Evolutionary conservation across 2,113 vertebrate genomes (phyloP).

Genomic region (Scomber scombrus): DNA sequence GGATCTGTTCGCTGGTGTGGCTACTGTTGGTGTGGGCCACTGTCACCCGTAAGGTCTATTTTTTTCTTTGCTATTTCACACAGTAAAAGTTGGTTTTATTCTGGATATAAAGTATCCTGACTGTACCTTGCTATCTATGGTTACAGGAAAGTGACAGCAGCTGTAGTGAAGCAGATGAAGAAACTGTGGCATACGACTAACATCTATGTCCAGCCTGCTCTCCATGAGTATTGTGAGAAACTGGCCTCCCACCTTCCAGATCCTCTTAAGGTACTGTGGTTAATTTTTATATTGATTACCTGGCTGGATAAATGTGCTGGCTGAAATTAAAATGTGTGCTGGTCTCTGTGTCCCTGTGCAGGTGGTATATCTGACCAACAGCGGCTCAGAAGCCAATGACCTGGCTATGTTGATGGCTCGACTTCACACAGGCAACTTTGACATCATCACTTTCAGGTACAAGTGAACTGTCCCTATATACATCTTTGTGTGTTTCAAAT

Average conservation of each 20-base stretch:
- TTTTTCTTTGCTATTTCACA: not conserved
- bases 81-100: too few species aligned
- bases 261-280: conserved; percentile 90
- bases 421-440: conserved; percentile 87
- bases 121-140: not conserved
- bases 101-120: not conserved
- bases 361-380: conserved; percentile 94
- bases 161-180: conserved; percentile 87
- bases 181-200: conserved; percentile 91
- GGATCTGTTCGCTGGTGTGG: conserved; percentile 94
- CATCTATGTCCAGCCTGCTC: conserved; percentile 87
- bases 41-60: conserved; percentile 92
- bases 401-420: conserved; percentile 94
- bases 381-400: conserved; percentile 96
- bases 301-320: not conserved
- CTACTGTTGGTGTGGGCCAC: conserved; percentile 93
- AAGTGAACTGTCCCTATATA: not conserved
- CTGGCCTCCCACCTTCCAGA: conserved; percentile 89
- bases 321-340: not conserved
- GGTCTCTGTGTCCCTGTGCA: conserved; percentile 57
- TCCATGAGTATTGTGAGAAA: conserved; percentile 92
- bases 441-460: conserved; percentile 93
- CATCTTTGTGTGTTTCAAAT: not conserved
- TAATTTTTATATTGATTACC: not conserved
- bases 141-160: conserved; percentile 88